A percentile compares a stretch with the other conserved stretches of the same genome.
These are phyloP conservation scores for Periophthalmus magnuspinnatus DNA, from an alignment of 2,797 vertebrate species.

Conservation along the genomic window DNA sequence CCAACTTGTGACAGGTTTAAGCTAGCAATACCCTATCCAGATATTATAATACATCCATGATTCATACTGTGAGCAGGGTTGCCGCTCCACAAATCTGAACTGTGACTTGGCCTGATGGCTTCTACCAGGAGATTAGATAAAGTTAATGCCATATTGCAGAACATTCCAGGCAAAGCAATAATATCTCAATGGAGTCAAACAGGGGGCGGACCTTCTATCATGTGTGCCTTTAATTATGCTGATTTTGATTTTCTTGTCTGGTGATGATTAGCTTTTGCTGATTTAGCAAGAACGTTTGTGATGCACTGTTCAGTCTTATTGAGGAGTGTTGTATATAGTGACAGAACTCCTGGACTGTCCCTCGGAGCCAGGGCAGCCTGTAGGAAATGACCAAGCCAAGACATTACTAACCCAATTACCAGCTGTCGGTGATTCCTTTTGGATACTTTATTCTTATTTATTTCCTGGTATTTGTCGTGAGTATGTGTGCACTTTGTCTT, in stretches of 20 bases:
- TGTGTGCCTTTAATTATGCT: too few relatives aligned
- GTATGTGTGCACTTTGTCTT: slow-evolving; percentile 57
- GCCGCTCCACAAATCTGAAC: too few relatives aligned
- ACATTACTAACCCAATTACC: slow-evolving; percentile 77
- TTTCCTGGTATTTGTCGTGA: slow-evolving; percentile 64
- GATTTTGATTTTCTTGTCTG: not conserved
- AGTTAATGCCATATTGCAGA: too few relatives aligned
- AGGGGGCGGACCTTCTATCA: too few relatives aligned
- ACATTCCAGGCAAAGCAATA: too few relatives aligned
- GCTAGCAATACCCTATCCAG: too few relatives aligned
- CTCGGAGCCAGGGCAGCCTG: slow-evolving; percentile 65
- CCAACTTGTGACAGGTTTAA: too few relatives aligned
- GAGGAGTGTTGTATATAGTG: slow-evolving; percentile 2
- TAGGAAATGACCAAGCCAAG: slow-evolving; percentile 73
- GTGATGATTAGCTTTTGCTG: not conserved
- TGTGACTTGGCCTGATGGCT: too few relatives aligned
- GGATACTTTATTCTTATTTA: slow-evolving; percentile 66
- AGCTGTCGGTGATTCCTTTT: slow-evolving; percentile 72
- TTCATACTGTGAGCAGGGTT: too few relatives aligned
- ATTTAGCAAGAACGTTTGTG: not conserved
- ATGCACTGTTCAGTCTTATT: slow-evolving; percentile 4
- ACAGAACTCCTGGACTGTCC: slow-evolving; percentile 55
- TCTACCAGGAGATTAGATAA: too few relatives aligned
- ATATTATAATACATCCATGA: too few relatives aligned
- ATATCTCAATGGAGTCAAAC: too few relatives aligned